phyloP scores from a whole-genome alignment of 92 coral and sea anemone genomes.

The Palythoa grandiflora region DNA sequence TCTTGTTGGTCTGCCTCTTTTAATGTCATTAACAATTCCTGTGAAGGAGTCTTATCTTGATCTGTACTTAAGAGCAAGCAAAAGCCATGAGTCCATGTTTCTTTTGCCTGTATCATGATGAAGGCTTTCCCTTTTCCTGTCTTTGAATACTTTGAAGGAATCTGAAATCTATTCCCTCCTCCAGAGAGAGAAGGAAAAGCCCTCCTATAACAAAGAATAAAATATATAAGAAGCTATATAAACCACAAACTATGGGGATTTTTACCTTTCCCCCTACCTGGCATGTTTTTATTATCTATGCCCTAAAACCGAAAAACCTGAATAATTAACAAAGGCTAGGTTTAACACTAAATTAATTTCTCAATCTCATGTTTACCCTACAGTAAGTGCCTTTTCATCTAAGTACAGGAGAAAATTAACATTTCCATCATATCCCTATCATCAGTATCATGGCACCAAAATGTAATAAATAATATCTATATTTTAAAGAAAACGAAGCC shows the following conservation, averaged over 20 bases:
- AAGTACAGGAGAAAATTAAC: neutral
- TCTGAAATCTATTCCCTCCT: slow-evolving; percentile 53
- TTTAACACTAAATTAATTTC: neutral
- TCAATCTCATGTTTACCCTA: neutral
- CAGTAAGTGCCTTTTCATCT: neutral
- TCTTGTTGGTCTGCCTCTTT: slow-evolving; percentile 25
- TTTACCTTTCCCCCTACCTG: neutral
- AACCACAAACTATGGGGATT: slow-evolving; percentile 4
- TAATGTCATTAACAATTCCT: slow-evolving; percentile 5
- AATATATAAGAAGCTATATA: neutral
- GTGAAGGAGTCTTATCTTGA: slow-evolving; percentile 40
- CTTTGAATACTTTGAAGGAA: slow-evolving; percentile 17
- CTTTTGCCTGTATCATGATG: slow-evolving; percentile 57
- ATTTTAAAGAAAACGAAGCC: no score
- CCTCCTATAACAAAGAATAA: slow-evolving; percentile 37
- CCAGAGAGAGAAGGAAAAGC: slow-evolving; percentile 51
- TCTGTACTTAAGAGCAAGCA: no score
- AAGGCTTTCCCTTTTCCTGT: slow-evolving; percentile 28
- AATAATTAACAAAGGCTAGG: neutral
- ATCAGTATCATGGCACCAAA: neutral
- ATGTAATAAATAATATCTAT: no score
- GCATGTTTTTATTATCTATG: slow-evolving; percentile 1
- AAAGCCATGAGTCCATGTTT: slow-evolving; percentile 50
- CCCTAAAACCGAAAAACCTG: slow-evolving; percentile 4
- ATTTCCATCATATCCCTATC: neutral